Evolutionary conservation across 2,113 vertebrate species (phyloP).

Genomic region (Dissostichus mawsoni): DNA sequence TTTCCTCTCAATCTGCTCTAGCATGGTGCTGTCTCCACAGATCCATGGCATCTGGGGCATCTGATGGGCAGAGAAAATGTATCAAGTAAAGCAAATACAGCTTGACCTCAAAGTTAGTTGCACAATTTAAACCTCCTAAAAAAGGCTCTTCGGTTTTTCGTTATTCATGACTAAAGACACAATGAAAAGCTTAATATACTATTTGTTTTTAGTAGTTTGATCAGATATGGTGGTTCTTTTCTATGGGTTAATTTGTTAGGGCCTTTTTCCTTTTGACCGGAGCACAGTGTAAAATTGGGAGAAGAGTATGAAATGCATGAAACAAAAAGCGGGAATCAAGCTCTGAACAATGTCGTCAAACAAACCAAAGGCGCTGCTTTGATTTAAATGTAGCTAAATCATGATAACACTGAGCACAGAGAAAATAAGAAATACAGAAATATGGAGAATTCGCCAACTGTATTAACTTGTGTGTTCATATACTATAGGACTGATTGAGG

Average conservation of each 20-base stretch:
- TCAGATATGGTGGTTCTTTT: not conserved
- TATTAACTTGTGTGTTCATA: not conserved
- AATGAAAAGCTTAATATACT: not conserved
- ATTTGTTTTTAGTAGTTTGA: not conserved
- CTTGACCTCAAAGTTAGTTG: not conserved
- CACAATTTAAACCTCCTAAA: not conserved
- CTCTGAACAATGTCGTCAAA: too few species aligned
- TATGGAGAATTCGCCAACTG: too few species aligned
- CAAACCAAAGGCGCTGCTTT: too few species aligned
- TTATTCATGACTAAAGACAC: not conserved
- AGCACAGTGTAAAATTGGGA: too few species aligned
- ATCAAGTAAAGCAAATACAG: constrained; percentile 3
- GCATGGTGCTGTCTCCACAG: constrained; percentile 96
- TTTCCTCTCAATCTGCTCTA: constrained; percentile 98
- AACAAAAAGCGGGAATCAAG: too few species aligned
- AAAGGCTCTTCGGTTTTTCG: not conserved
- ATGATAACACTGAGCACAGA: not conserved
- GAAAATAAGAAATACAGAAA: too few species aligned
- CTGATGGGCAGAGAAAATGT: constrained; percentile 66
- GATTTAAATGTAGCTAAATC: not conserved
- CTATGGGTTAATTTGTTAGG: not conserved
- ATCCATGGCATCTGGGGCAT: constrained; percentile 97
- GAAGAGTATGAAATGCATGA: too few species aligned
- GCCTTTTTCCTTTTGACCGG: too few species aligned
- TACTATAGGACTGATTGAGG: not conserved